Base-by-base conservation (phyloP, 2,888 invertebrate genomes). In the Parnassius smintheus region DNA sequence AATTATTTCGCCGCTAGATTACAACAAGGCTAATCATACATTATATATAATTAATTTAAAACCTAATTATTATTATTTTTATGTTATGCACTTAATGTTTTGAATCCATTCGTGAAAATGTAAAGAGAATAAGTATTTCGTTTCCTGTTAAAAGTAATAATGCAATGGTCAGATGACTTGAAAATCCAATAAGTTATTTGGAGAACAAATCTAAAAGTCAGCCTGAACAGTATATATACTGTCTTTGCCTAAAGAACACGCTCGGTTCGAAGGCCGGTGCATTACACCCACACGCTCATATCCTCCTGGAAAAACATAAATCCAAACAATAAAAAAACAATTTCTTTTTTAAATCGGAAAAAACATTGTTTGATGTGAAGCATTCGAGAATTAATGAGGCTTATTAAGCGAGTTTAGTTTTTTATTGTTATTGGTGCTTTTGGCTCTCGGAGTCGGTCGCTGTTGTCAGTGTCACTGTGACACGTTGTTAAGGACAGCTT, bases 231-330 rank as follows among this genome's bases (percentile, higher is more conserved):
- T 70, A 72, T 73, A 71, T 73, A 74, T 72, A n/a, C 70, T 68
- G 66, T 68, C 67, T 68, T 65, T 66, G 65, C 68, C 66, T 68
- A 65, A 70, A 66, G 68, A 70, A 67, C 65, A 65, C 59, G 68
- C 67, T 62, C 68, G 65, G 69, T 60, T 68, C 71, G 69, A 70
- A 67, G 71, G 69, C 70, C 72, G 68, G 64, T 59, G 64, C 59
- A 66, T 67, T 67, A 72, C 73, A 70, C 73, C 64, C 64, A 61
- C 73, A 68, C 69, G 70, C 56, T 65, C 65, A 65, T 68, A 68
- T 70, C 70, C 70, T 70, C 71, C 69, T 64, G 69, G 70, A 67
- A 70, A 72, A 65, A 70, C 73, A 74, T 73, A 73, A 74, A 74
- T 73, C 68, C 67, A 61, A 62, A 66, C 63, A 56, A 59, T 59